phyloP scores from a whole-genome alignment of 2,888 invertebrate genomes.

The Lathronympha strigana region DNA sequence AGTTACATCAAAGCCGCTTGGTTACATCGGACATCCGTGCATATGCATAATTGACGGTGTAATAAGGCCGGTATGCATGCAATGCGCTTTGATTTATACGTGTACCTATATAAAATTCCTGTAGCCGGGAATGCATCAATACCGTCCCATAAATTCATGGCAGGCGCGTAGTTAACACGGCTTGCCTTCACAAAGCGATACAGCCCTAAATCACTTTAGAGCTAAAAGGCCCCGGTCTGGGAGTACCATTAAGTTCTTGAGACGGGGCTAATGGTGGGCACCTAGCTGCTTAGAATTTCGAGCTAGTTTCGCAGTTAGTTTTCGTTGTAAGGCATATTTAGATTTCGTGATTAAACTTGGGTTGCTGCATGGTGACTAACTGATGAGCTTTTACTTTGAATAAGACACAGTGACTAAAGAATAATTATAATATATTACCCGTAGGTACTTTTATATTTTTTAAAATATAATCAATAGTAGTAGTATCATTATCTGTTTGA shows the following conservation, averaged over 20 bases:
- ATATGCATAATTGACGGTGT: constrained; percentile 40
- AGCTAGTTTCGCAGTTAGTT: constrained; percentile 48
- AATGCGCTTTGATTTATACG: constrained; percentile 37
- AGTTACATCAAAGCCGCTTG: constrained; percentile 32
- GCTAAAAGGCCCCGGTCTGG: constrained; percentile 53
- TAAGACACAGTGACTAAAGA: not conserved
- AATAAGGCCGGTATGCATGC: constrained; percentile 37
- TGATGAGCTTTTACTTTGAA: not conserved
- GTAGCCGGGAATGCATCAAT: constrained; percentile 32
- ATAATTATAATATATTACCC: too few relatives aligned
- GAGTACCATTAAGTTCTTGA: constrained; percentile 75
- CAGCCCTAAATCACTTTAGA: constrained; percentile 45
- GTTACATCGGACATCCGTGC: constrained; percentile 39
- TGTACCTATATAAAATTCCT: constrained; percentile 35
- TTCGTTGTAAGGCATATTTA: constrained; percentile 9
- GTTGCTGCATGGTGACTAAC: not conserved
- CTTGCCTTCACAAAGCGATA: constrained; percentile 43
- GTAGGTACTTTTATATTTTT: too few relatives aligned
- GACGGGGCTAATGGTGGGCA: constrained; percentile 72
- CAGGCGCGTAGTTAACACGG: constrained; percentile 36
- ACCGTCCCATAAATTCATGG: constrained; percentile 36
- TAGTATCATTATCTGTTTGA: too few relatives aligned
- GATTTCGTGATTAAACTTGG: not conserved
- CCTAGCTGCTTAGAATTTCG: constrained; percentile 53
- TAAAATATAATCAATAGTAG: too few relatives aligned